Evolutionary conservation across 2,113 vertebrate species (phyloP).

Genomic region (Emberiza fucata): DNA sequence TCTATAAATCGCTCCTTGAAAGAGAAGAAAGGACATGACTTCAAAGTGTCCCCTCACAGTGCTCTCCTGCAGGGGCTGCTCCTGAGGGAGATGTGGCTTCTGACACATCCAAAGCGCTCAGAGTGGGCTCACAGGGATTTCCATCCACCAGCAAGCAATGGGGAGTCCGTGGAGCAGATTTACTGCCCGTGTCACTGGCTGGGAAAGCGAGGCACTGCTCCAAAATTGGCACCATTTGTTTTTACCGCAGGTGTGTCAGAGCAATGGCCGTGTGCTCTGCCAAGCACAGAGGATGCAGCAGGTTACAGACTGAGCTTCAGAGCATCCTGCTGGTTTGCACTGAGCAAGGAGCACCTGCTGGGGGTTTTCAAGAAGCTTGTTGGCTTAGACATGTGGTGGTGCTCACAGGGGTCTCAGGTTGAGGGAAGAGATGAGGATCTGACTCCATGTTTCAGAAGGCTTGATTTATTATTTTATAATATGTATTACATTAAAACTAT

Average conservation of each 20-base stretch:
- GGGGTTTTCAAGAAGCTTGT: background rate
- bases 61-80: background rate
- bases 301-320: too few relatives aligned
- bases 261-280: background rate
- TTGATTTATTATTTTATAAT: too few relatives aligned
- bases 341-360: background rate
- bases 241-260: rapidly evolving
- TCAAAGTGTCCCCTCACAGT: background rate
- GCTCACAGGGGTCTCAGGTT: too few relatives aligned
- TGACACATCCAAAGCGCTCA: rapidly evolving
- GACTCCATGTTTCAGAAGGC: too few relatives aligned
- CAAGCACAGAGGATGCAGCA: background rate
- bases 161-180: background rate
- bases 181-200: background rate
- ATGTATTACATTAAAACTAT: too few relatives aligned
- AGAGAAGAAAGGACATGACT: background rate
- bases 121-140: rapidly evolving
- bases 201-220: background rate
- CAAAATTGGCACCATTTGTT: background rate
- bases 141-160: background rate
- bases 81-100: rapidly evolving
- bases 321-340: background rate
- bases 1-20: constrained; percentile 3
- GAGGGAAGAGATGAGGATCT: too few relatives aligned
- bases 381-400: background rate